Conservation (phyloP, 1,140 invertebrate species). For the Spodoptera litura region DNA sequence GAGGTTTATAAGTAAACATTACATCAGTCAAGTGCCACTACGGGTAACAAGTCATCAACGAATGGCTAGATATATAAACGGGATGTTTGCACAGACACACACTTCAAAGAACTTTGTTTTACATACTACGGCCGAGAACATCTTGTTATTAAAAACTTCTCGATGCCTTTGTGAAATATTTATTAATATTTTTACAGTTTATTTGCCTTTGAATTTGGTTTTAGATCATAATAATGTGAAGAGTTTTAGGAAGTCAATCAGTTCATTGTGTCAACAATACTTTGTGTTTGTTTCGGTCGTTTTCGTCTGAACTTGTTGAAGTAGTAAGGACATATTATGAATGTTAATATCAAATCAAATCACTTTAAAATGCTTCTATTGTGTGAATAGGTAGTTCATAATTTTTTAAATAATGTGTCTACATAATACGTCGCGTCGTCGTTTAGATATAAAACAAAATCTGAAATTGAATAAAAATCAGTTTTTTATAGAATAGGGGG, state of each 20-base stretch:
- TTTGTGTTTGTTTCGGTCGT: too few relatives aligned
- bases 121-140: conserved; percentile 2
- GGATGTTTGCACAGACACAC: conserved; percentile 10
- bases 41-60: conserved; percentile 13
- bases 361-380: too few relatives aligned
- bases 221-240: neutral
- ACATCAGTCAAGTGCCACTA: conserved; percentile 35
- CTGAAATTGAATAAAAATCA: too few relatives aligned
- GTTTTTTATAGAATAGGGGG: too few relatives aligned
- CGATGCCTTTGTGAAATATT: conserved; percentile 3
- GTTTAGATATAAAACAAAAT: too few relatives aligned
- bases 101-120: conserved; percentile 40
- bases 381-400: too few relatives aligned
- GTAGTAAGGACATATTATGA: too few relatives aligned
- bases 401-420: too few relatives aligned
- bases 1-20: conserved; percentile 24
- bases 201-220: conserved; percentile 11
- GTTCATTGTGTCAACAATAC: too few relatives aligned
- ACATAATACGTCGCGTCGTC: too few relatives aligned
- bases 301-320: too few relatives aligned
- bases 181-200: conserved; percentile 25
- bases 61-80: neutral
- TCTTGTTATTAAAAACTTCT: conserved; percentile 28
- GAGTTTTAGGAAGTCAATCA: neutral
- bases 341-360: too few relatives aligned